phyloP scores from a whole-genome alignment of 1,140 invertebrate genomes.

The Apis mellifera region DNA sequence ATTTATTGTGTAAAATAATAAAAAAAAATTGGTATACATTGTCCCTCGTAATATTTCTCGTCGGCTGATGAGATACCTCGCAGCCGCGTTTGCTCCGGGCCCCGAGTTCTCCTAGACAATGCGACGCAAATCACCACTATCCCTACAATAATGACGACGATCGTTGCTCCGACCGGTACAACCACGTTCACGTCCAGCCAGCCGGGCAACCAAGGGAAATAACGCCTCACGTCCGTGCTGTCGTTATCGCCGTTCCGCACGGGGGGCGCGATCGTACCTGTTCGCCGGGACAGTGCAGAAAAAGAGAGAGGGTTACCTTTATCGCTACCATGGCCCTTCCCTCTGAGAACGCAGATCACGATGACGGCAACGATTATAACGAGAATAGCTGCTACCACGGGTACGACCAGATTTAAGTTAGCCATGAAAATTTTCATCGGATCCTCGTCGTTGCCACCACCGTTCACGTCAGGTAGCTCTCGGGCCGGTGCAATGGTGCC shows the following conservation, averaged over 20 bases:
- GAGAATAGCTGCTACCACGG: slow-evolving; percentile 94
- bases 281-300: slow-evolving; percentile 54
- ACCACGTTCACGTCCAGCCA: slow-evolving; percentile 94
- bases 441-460: slow-evolving; percentile 85
- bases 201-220: slow-evolving; percentile 90
- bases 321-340: slow-evolving; percentile 87
- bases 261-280: slow-evolving; percentile 91
- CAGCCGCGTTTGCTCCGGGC: slow-evolving; percentile 88
- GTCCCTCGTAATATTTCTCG: slow-evolving; percentile 82
- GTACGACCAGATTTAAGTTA: slow-evolving; percentile 96
- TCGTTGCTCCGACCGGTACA: slow-evolving; percentile 91
- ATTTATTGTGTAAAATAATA: slow-evolving; percentile 63
- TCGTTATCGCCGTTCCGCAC: slow-evolving; percentile 84
- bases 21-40: slow-evolving; percentile 78
- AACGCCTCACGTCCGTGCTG: slow-evolving; percentile 82
- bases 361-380: slow-evolving; percentile 95
- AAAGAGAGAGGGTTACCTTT: slow-evolving; percentile 86
- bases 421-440: slow-evolving; percentile 91
- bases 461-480: slow-evolving; percentile 89
- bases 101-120: slow-evolving; percentile 88
- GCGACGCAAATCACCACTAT: slow-evolving; percentile 94
- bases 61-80: slow-evolving; percentile 85
- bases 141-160: slow-evolving; percentile 93
- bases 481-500: slow-evolving; percentile 96
- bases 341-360: slow-evolving; percentile 93